These are phyloP conservation scores for Aphis craccivora DNA, from an alignment of 1,140 invertebrate genomes.

Conservation along the genomic window DNA sequence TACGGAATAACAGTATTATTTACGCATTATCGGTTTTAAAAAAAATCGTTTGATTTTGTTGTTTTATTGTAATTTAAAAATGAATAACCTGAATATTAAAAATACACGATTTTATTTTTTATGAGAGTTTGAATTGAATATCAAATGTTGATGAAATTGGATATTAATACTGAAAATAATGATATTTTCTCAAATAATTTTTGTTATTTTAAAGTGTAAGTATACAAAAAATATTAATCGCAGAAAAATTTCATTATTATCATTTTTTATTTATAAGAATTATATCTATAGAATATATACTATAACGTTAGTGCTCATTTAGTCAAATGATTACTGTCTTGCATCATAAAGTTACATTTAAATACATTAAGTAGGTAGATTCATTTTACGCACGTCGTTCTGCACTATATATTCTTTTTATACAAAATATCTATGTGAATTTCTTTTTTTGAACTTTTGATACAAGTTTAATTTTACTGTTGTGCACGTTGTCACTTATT, in stretches of 20 bases:
- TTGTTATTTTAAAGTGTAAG: too few relatives aligned
- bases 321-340: neutral
- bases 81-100: too few relatives aligned
- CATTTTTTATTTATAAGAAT: neutral
- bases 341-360: neutral
- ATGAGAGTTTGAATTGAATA: neutral
- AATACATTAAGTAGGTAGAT: neutral
- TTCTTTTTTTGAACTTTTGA: conserved; percentile 15
- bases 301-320: too few relatives aligned
- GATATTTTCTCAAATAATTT: neutral
- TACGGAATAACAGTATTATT: neutral
- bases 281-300: too few relatives aligned
- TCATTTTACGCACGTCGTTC: neutral
- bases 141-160: neutral
- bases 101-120: too few relatives aligned
- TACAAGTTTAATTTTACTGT: neutral
- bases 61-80: too few relatives aligned
- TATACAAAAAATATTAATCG: too few relatives aligned
- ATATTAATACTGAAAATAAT: neutral
- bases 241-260: neutral
- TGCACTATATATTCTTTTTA: neutral
- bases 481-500: neutral
- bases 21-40: too few relatives aligned
- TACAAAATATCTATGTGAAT: neutral
- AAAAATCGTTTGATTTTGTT: neutral